Base-by-base conservation (phyloP, 2,888 invertebrate species). In the Drosophila mulleri region DNA sequence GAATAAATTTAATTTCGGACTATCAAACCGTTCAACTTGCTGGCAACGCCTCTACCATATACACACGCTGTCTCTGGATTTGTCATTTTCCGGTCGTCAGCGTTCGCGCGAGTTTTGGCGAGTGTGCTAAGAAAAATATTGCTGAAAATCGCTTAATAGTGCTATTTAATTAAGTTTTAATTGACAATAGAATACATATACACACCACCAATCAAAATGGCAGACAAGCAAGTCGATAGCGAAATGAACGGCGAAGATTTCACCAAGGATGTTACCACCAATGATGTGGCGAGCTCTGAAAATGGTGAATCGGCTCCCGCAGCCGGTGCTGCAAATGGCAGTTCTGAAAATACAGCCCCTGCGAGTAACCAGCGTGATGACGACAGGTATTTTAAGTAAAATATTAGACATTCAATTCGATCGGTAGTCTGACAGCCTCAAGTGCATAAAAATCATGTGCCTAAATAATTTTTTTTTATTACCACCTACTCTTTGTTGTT, bases 191-290 rank as follows among this genome's bases (percentile, higher is more conserved):
- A 75, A 74, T 18, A 45, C 18, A 75, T 23, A 75, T 47, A 74
- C 56, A 78, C 50, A 70, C 52, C 69, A 71, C 67, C 29, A 57
- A 64, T 67, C 50, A 82, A 58, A 88, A 94, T 95, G 94, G 94
- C 94, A 76, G 94, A 92, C 54, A 94, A 93, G 91, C 94, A 95
- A 94, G 91, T 91, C 71, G 95, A 95, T 92, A 94, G 94, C 93
- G 94, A 94, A 90, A 96, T 96, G 95, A 96, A 96, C 93, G 96
- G 96, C 93, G 96, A 96, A 93, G 96, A 96, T 93, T 96, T 96
- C 93, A 96, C 96, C 87, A 95, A 96, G 94, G 96, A 96, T 92
- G 95, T 96, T 90, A 95, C 95, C 91, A 93, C 94, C 70, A 92
- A 90, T 80, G 92, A 91, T 75, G 89, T 90, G 60, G 80, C 76